phyloP scores from a whole-genome alignment of 2,797 vertebrate species.

The Etheostoma nigrum region DNA sequence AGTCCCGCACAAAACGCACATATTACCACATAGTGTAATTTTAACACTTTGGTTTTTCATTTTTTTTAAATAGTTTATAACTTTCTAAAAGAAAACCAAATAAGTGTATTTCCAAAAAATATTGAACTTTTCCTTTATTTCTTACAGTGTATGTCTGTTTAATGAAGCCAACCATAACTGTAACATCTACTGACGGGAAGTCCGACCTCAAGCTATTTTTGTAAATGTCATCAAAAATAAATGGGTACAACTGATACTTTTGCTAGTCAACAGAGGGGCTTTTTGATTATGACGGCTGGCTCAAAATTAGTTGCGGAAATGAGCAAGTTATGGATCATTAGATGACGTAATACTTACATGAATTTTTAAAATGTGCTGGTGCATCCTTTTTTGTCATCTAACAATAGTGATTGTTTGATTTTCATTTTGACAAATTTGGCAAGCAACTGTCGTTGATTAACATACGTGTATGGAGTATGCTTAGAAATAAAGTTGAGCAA shows the following conservation, averaged over 20 bases:
- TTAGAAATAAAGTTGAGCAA: background rate
- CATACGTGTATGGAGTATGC: background rate
- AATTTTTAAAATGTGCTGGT: background rate
- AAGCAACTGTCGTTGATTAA: background rate
- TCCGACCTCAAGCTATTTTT: background rate
- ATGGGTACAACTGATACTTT: background rate
- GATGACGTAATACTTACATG: background rate
- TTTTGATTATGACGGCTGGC: background rate
- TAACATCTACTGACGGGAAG: conserved; percentile 1
- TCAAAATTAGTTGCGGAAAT: background rate
- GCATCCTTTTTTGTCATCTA: background rate
- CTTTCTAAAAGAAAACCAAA: too few relatives aligned
- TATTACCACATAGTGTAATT: too few relatives aligned
- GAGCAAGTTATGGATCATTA: background rate
- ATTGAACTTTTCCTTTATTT: background rate
- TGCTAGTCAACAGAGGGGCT: background rate
- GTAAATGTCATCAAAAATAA: background rate
- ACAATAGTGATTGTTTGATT: background rate
- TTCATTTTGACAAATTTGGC: background rate
- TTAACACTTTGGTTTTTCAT: background rate
- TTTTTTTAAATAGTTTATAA: background rate
- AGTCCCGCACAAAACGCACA: too few relatives aligned
- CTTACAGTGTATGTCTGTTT: background rate
- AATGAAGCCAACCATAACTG: background rate
- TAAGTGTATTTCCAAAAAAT: background rate